Conservation (phyloP, 2,888 invertebrate genomes). For the Pecten maximus region DNA sequence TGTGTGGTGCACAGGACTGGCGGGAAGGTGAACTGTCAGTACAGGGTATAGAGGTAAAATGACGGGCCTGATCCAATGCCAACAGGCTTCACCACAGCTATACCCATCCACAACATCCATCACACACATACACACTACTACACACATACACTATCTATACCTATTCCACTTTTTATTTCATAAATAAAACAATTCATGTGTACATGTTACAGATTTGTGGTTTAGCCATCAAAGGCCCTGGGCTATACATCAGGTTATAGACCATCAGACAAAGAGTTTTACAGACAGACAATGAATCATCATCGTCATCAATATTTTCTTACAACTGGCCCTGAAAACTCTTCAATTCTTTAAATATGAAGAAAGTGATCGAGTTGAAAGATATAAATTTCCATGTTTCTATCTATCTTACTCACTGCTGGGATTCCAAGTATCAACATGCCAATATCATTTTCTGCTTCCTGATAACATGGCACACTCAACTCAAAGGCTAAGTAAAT, state of each 20-base stretch:
- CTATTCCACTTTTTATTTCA: constrained; percentile 31
- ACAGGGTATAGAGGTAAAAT: not conserved
- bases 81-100: constrained; percentile 27
- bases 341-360: not conserved
- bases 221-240: not conserved
- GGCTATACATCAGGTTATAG: constrained; percentile 31
- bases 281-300: constrained; percentile 22
- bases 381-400: not conserved
- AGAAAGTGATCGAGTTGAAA: not conserved
- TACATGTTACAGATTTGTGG: constrained; percentile 30
- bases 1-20: not conserved
- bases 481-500: not conserved
- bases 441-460: constrained; percentile 20
- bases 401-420: not conserved
- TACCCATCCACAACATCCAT: not conserved
- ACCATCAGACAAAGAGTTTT: constrained; percentile 31
- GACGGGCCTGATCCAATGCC: not conserved
- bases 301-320: constrained; percentile 10
- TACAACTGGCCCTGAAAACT: not conserved
- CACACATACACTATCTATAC: constrained; percentile 34
- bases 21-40: constrained; percentile 2
- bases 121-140: constrained; percentile 6
- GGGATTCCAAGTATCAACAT: not conserved
- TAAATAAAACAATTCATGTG: constrained; percentile 38
- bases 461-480: not conserved